Base-by-base conservation (phyloP, 2,888 invertebrate species). In the Oscheius sp. region DNA sequence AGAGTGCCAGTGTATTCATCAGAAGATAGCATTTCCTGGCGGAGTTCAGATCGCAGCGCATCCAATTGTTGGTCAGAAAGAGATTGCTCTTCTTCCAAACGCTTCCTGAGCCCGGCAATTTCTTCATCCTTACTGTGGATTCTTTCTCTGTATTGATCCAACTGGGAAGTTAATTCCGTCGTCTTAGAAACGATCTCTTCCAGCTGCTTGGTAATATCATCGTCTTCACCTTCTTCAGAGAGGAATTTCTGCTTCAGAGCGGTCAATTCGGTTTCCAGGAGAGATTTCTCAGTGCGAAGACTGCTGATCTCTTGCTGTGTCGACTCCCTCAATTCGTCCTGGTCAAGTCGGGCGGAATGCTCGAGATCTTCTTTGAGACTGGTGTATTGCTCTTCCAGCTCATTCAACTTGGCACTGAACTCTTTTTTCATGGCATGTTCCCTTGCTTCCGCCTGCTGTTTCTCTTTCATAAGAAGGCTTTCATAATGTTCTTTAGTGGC, bases 361-460 rank as follows among this genome's bases (percentile, higher is more conserved):
- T 86, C 85, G 7, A 86, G 72, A 16, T 85, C 82, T 29, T 88
- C 87, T 58, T 86, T 82, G 49, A 88, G 75, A 27, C 79, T 79
- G 18, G 82, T 86, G 73, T 87, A 86, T 73, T 88, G 86, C 69
- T 87, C 86, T 70, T 88, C 88, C 13, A 88, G 69, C 61, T 88
- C 87, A 69, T 86, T 86, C 64, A 88, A 72, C 55, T 87, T 87
- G 52, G 77, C 78, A 25, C 82, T 83, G 72, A 87, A 86, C 73
- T 88, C 87, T 59, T 85, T 82, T 58, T 86, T 85, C 79, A 88
- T 83, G 0, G 82, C 78, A 68, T 83, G 82, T 56, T 88, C 87
- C 5, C 88, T 78, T 18, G 85, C 81, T 59, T 88, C 88, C 3
- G 87, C 86, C 59, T 82, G 77, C 49, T 82, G 82, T 7, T 76